Evolutionary conservation across 2,888 invertebrate genomes (phyloP).

Genomic region (Sesamia inferens): DNA sequence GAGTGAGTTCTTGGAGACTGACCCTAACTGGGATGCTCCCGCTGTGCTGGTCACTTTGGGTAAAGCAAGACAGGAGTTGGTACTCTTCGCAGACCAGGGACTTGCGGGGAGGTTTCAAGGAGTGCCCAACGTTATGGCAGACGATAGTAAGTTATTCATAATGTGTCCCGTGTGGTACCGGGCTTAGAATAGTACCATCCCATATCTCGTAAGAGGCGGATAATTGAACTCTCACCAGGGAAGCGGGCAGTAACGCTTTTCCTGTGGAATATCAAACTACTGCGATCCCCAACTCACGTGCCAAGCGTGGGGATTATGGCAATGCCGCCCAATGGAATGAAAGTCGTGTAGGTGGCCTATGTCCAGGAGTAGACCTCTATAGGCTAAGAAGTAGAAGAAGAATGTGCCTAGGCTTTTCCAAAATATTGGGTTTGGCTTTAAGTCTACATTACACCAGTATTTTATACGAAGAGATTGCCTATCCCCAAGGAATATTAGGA

Average conservation of each 20-base stretch:
- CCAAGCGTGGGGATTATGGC: no score
- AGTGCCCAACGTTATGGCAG: constrained; percentile 75
- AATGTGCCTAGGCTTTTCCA: background rate
- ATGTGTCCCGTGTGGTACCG: background rate
- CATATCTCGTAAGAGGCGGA: no score
- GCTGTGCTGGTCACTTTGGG: constrained; percentile 74
- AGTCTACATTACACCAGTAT: background rate
- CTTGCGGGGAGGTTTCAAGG: constrained; percentile 78
- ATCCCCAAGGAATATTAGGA: constrained; percentile 73
- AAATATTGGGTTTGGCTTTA: background rate
- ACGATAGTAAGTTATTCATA: constrained; percentile 71
- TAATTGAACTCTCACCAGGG: no score
- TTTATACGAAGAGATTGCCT: background rate
- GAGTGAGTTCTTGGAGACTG: constrained; percentile 77
- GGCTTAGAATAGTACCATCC: no score
- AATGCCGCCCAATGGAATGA: no score
- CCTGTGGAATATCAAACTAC: no score
- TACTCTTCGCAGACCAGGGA: constrained; percentile 80
- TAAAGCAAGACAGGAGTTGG: constrained; percentile 72
- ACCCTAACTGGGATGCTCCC: constrained; percentile 82
- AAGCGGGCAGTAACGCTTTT: no score
- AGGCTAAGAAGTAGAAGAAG: no score
- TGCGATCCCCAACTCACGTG: no score
- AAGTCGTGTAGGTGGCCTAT: no score
- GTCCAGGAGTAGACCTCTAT: no score